Evolutionary conservation across 2,797 vertebrate genomes (phyloP).

Genomic region (Dallia pectoralis): DNA sequence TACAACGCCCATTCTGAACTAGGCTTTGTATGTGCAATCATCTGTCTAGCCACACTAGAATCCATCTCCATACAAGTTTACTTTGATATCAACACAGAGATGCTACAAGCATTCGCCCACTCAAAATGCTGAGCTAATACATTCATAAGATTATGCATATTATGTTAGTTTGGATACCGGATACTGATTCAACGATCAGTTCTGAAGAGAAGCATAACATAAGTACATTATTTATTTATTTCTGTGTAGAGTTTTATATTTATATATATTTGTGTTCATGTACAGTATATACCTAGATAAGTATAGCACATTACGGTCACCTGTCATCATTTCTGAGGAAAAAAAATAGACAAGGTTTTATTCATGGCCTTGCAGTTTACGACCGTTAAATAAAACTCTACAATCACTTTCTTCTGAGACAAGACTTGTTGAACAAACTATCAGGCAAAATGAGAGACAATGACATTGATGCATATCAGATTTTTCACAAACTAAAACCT

Average conservation of each 20-base stretch:
- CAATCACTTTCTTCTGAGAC: not conserved
- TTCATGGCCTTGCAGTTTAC: not conserved
- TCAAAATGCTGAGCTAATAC: constrained; percentile 45
- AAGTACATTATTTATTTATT: not conserved
- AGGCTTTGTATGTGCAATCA: constrained; percentile 37
- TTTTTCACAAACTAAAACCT: not conserved
- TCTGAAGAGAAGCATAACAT: constrained; percentile 49
- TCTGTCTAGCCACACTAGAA: constrained; percentile 37
- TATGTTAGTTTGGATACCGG: constrained; percentile 35
- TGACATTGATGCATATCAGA: not conserved
- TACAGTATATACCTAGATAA: not conserved
- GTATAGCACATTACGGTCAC: not conserved
- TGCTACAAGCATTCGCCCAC: constrained; percentile 34
- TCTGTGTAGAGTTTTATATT: not conserved
- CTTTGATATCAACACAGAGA: constrained; percentile 24
- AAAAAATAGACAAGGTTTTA: not conserved
- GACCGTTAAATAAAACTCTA: not conserved
- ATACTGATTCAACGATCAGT: constrained; percentile 33
- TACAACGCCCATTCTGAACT: constrained; percentile 34
- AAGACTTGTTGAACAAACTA: not conserved
- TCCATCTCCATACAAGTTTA: constrained; percentile 22
- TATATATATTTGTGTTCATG: not conserved
- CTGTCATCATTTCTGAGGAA: not conserved
- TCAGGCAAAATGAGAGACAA: not conserved
- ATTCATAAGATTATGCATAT: constrained; percentile 59